Evolutionary conservation across 1,140 invertebrate species (phyloP), one percentile per base, ranked within the genome.

Genomic region (Bombus waltoni): DNA sequence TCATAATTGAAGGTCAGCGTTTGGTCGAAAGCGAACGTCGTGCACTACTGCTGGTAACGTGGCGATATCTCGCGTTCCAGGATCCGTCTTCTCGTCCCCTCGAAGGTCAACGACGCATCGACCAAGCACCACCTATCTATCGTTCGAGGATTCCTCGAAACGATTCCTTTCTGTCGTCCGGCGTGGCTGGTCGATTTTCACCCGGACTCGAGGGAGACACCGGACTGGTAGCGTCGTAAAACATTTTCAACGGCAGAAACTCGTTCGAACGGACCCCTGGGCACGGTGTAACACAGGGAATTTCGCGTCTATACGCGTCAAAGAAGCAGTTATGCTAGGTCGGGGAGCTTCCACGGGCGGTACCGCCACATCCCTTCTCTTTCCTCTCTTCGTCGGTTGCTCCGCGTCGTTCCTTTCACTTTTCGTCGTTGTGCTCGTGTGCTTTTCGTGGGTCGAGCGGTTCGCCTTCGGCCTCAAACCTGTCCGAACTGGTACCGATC

Each of bases 391-490:
- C 68, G 62, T 6, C 53, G 40, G 18, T 47, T 44, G 75, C 75
- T 57, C 59, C 40, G 59, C 62, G 62, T 57, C 79, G 68, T 86
- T 84, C 93, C 94, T 94, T 94, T 94, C 94, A 94, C 93, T 94
- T 92, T 93, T 93, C 87, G 90, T 91, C 89, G 90, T 90, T 89
- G 90, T 91, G 90, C 88, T 91, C 87, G 74, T 93, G 78, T 62
- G 59, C 89, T 90, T 92, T 92, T 93, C 89, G 88, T 88, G 85
- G 90, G 85, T 75, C 85, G 88, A 91, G 92, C 89, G 90, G 93
- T 92, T 94, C 90, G 91, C 93, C 93, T 94, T 94, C 93, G 86
- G 87, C 76, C 78, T 89, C 87, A 82, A 92, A 93, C 92, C 93
- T 87, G 92, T 83, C 83, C 89, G 81, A 92, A 94, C 92, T 93